Base-by-base conservation (phyloP, 2,113 vertebrate genomes). In the Eleginops maclovinus region DNA sequence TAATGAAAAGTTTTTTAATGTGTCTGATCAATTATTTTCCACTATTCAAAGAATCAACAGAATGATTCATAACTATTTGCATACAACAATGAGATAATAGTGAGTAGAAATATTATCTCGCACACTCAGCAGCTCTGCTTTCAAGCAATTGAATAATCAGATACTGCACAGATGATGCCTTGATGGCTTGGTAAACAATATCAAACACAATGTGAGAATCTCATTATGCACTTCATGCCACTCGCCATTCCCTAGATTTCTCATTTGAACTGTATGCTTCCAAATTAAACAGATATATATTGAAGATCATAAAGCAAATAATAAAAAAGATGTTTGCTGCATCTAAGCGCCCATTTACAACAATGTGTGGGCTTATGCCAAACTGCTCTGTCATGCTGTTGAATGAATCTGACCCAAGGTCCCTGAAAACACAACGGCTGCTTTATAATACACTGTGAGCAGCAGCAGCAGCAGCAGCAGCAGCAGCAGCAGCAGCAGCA, bases 141-240 rank as follows among this genome's bases (percentile, higher is more conserved):
- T 67, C 7, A 66, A 22, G 36, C 43, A 69, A 43, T 59, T 59
- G 53, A 59, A 75, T 26, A 53, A 55, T 68, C 44, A 64, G 19
- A 56, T n/a, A 4, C 4, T 63, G 41, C 55, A 50, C 51, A 64
- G 36, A 54, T 61, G 65, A 49, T 9, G 44, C 41, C 51, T 67
- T 10, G n/a, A 40, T 49, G 26, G 28, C 55, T 67, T 24, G 14
- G 50, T 63, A 15, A 46, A 26, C 22, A 51, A 5, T 47, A 17
- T 26, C 9, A 41, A 31, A 65, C 43, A 9, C 24, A 24, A 54
- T 17, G 17, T 43, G 22, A 36, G 28, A 31, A 8, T 59, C 36
- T 53, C 54, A 21, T 55, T 68, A 24, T n/a, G 36, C 22, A 61
- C 49, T 15, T 15, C 62, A 28, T 26, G 24, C 19, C 59, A 43